Percentiles rank a stretch among this genome's conserved stretches.
phyloP scores from a whole-genome alignment of 1,140 invertebrate genomes.

The Carposina sasakii region DNA sequence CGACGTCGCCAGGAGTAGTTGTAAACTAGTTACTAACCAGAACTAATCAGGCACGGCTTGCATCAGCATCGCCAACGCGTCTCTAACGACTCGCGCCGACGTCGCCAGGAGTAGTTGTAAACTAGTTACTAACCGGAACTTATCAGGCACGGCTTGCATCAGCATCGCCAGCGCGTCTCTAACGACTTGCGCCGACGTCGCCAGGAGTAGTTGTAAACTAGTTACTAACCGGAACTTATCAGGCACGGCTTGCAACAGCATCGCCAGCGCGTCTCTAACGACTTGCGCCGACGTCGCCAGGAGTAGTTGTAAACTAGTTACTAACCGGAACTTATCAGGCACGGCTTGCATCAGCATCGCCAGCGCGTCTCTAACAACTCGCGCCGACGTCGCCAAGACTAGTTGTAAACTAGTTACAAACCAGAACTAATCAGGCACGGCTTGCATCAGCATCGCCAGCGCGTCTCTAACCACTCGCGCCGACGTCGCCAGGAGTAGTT shows the following conservation, averaged over 20 bases:
- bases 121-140: slow-evolving; percentile 68
- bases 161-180: slow-evolving; percentile 83
- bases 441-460: slow-evolving; percentile 85
- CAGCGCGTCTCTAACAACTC: slow-evolving; percentile 83
- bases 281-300: slow-evolving; percentile 85
- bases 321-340: slow-evolving; percentile 73
- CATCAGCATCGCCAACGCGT: slow-evolving; percentile 84
- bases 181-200: slow-evolving; percentile 84
- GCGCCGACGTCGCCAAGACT: slow-evolving; percentile 85
- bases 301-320: too few species aligned
- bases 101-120: slow-evolving; percentile 87
- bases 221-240: slow-evolving; percentile 65
- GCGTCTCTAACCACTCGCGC: slow-evolving; percentile 83
- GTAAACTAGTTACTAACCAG: too few species aligned
- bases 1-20: slow-evolving; percentile 87
- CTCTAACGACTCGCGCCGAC: slow-evolving; percentile 82
- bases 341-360: slow-evolving; percentile 86
- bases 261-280: slow-evolving; percentile 81
- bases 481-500: slow-evolving; percentile 87
- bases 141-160: slow-evolving; percentile 83
- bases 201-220: slow-evolving; percentile 86
- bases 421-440: slow-evolving; percentile 77
- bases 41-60: slow-evolving; percentile 82
- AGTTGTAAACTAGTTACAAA: too few species aligned
- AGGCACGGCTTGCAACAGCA: slow-evolving; percentile 88